These are phyloP conservation scores for Mustela lutreola DNA, from an alignment of 2,113 vertebrate genomes.

Conservation along the genomic window DNA sequence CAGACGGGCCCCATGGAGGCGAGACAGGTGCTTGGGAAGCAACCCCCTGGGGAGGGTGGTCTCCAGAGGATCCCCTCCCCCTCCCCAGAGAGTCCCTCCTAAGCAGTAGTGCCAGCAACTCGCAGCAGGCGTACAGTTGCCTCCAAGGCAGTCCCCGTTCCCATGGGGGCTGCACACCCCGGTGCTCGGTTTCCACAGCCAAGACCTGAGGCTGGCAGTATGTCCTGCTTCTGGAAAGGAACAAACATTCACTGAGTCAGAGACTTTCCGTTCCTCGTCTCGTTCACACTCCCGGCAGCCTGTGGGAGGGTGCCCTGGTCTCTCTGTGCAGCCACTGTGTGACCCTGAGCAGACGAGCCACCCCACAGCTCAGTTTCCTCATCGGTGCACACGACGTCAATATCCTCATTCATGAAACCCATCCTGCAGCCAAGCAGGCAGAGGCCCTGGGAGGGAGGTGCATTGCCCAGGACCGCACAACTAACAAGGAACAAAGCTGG, in stretches of 20 bases:
- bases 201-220: neutral
- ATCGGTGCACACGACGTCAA: neutral
- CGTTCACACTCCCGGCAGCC: neutral
- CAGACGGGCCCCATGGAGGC: neutral
- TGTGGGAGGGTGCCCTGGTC: neutral
- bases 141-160: neutral
- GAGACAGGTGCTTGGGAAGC: constrained; percentile 31
- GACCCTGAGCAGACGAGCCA: neutral
- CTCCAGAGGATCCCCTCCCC: neutral
- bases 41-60: neutral
- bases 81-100: neutral
- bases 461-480: neutral
- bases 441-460: neutral
- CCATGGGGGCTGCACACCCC: neutral
- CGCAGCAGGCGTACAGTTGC: neutral
- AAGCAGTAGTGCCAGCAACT: neutral
- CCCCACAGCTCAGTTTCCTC: neutral
- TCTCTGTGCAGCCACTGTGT: neutral
- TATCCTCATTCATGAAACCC: neutral
- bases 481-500: neutral
- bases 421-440: neutral
- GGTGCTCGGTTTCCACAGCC: neutral
- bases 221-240: neutral
- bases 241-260: neutral
- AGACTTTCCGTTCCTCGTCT: neutral